Evolutionary conservation across 2,113 vertebrate genomes (phyloP).

Genomic region (Sylvia atricapilla): DNA sequence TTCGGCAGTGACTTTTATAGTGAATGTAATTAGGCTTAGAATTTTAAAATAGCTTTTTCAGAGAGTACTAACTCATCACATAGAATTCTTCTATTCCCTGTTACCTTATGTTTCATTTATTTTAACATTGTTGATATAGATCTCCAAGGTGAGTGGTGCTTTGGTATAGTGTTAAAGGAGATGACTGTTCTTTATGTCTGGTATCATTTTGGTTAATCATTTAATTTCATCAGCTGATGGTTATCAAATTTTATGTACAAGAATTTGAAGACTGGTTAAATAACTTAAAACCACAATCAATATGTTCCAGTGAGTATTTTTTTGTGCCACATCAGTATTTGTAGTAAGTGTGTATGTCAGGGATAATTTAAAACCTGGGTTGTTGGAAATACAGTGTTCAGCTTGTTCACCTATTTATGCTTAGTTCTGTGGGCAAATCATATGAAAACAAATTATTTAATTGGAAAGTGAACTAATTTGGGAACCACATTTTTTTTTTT

Average conservation of each 20-base stretch:
- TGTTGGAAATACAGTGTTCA: neutral
- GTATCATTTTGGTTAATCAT: neutral
- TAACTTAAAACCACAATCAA: neutral
- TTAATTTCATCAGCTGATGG: neutral
- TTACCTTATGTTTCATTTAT: neutral
- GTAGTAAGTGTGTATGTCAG: neutral
- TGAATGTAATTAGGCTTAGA: neutral
- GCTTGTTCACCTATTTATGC: neutral
- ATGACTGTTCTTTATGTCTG: neutral
- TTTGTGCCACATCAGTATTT: neutral
- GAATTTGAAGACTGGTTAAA: neutral
- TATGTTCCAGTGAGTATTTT: neutral
- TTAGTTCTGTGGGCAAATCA: neutral
- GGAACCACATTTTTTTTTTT: neutral
- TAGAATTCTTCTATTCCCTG: neutral
- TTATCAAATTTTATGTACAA: neutral
- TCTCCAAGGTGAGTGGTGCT: neutral
- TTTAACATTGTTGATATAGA: neutral
- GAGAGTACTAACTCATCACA: neutral
- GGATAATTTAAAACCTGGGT: neutral
- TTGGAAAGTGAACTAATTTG: neutral
- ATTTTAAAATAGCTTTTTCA: neutral
- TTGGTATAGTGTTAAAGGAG: neutral
- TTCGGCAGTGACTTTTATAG: neutral
- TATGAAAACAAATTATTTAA: neutral